These are phyloP conservation scores for Baccha elongata DNA, from an alignment of 2,888 invertebrate species.

Conservation along the genomic window DNA sequence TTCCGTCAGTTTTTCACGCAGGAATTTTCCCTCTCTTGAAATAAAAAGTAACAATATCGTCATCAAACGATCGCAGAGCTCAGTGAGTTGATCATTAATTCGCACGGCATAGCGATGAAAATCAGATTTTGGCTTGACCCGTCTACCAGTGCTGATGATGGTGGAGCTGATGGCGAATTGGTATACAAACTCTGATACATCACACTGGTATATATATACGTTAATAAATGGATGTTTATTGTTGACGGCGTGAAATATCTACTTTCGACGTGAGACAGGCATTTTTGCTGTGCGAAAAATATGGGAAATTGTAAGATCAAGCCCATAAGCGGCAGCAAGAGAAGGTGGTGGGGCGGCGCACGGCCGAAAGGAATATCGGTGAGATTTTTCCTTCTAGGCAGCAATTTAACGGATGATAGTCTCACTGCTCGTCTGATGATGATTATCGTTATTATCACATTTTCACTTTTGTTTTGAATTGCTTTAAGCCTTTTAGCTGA, in stretches of 20 bases:
- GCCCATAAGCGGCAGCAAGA: not conserved
- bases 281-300: constrained; percentile 56
- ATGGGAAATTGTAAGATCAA: constrained; percentile 55
- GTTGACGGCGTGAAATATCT: constrained; percentile 72
- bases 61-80: constrained; percentile 48
- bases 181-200: constrained; percentile 22
- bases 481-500: constrained; percentile 14
- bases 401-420: constrained; percentile 44
- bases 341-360: not conserved
- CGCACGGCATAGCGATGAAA: constrained; percentile 26
- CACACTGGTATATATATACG: constrained; percentile 5
- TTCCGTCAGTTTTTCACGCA: constrained; percentile 53
- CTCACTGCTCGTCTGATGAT: constrained; percentile 49
- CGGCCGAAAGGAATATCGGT: constrained; percentile 25
- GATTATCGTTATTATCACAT: constrained; percentile 73
- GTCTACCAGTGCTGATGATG: constrained; percentile 15
- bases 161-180: not conserved
- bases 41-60: constrained; percentile 51
- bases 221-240: constrained; percentile 66
- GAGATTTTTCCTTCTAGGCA: constrained; percentile 61
- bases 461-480: constrained; percentile 66
- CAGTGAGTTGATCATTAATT: constrained; percentile 59
- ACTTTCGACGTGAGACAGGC: constrained; percentile 68
- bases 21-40: constrained; percentile 32
- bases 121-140: constrained; percentile 57